Evolutionary conservation across 1,140 invertebrate species (phyloP), one percentile per base, ranked within the genome.

Genomic region (Galendromus occidentalis): DNA sequence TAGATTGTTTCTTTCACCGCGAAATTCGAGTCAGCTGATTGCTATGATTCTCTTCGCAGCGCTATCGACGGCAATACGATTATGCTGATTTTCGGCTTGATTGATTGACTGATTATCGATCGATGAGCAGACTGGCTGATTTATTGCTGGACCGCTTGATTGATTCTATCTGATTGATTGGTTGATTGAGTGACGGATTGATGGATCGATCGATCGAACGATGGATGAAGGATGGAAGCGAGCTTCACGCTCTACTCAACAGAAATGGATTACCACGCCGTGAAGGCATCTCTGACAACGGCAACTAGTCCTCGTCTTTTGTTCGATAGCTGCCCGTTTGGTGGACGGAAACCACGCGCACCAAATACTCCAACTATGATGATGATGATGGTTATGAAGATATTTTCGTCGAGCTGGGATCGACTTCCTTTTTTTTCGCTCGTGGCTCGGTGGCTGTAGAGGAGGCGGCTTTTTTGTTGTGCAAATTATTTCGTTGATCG

Each of bases 211-310:
- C 9, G 51, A 25, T 18, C 51, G 33, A 59, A 9, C 51, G 20
- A 25, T 25, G 25, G 14, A 25, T 59, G 14, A 22, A 9, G n/a
- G 25, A 17, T 25, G 51, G 51, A 59, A 59, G 51, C 22, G 51
- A 59, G 22, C 51, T 9, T 25, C 51, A 29, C 4, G 51, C 51
- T 59, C 51, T 59, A 25, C 51, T 59, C 51, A 59, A 59, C 51
- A 59, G 51, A 59, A 33, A 22, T 59, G 51, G 51, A 59, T 25
- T 59, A 33, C 51, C 51, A 59, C 51, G 51, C 22, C 14, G 14
- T 59, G 25, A 25, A 22, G 25, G 22, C 14, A 25, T 25, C 25
- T 25, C 33, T 14, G 33, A 22, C 51, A 59, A 59, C 33, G 51
- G 51, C 51, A 59, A 59, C 51, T 25, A 25, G 33, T 59, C 25